Evolutionary conservation across 1,140 invertebrate species (phyloP), one percentile per base, ranked within the genome.

Genomic region (Orchesella cincta): DNA sequence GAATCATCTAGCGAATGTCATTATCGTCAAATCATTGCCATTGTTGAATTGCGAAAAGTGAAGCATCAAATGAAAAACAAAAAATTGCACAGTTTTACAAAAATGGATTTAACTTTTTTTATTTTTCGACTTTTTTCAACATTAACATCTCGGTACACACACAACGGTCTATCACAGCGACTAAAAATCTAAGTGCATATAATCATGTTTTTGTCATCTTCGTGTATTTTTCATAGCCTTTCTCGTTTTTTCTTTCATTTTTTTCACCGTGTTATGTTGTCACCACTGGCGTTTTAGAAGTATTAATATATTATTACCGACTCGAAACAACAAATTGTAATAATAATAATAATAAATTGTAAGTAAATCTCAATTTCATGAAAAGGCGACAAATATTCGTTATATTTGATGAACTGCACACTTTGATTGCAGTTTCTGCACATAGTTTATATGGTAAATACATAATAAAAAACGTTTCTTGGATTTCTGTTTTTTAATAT

Each of bases 91-190:
- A 26, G 39, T 12, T 74, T 79, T 80, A 77, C 64, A 77, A 80
- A 80, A 80, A 80, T 80, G 78, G 77, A 77, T 75, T 52, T 79
- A 74, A 77, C 76, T 76, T 80, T 73, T 77, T 76, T 78, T 78
- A 74, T 33, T 74, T 70, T 77, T 80, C 76, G 23, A 51, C 73
- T 67, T 71, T 78, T 78, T 80, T 77, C 73, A 75, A 77, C 76
- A 77, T 76, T 76, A 80, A 75, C 76, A 80, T 80, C 76, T 80
- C 75, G 79, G 74, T 78, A 80, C 79, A 80, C 79, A 80, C 79
- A 80, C 76, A 80, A 80, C 79, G 74, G 35, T 74, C 79, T 80
- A 80, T 80, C 79, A 80, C 79, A 80, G 79, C 79, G 79, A 80
- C 79, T 80, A 80, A 78, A 79, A 80, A 76, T 80, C 76, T 76